Conservation (phyloP, 2,888 invertebrate species). For the Ametastegia equiseti region DNA sequence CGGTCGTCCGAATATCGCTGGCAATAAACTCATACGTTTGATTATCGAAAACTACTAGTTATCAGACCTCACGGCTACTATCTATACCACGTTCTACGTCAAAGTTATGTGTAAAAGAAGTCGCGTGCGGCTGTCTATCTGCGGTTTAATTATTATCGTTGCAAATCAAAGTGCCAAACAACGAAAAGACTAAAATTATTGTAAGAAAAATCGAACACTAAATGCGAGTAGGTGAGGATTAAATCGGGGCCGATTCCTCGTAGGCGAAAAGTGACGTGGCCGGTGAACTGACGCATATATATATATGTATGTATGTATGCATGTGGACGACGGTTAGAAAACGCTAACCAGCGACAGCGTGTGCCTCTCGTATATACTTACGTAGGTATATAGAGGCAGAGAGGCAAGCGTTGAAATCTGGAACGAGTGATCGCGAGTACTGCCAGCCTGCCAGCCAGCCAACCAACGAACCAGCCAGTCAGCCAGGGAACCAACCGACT, state of each 20-base stretch:
- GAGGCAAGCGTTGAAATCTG: constrained; percentile 38
- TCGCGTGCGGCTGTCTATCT: no score
- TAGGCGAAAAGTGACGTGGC: constrained; percentile 21
- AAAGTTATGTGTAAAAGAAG: no score
- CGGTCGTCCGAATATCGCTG: constrained; percentile 22
- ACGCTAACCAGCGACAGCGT: constrained; percentile 29
- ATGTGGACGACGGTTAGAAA: constrained; percentile 32
- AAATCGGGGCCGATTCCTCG: not conserved
- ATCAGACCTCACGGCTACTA: no score
- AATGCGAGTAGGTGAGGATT: not conserved
- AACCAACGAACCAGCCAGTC: no score
- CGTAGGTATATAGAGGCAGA: no score
- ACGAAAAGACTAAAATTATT: no score
- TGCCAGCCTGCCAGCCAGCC: constrained; percentile 14
- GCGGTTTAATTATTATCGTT: no score
- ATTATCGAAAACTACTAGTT: no score
- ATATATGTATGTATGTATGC: no score
- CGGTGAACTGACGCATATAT: constrained; percentile 19
- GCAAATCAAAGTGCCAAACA: no score
- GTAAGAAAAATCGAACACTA: not conserved
- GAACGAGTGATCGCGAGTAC: constrained; percentile 27
- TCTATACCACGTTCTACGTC: not conserved
- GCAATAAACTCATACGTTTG: constrained; percentile 1
- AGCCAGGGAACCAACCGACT: no score
- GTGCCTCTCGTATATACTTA: constrained; percentile 14